Percentiles rank a stretch among this genome's conserved stretches.
Conservation (phyloP, 2,888 invertebrate species). For the Yponomeuta malinellus region DNA sequence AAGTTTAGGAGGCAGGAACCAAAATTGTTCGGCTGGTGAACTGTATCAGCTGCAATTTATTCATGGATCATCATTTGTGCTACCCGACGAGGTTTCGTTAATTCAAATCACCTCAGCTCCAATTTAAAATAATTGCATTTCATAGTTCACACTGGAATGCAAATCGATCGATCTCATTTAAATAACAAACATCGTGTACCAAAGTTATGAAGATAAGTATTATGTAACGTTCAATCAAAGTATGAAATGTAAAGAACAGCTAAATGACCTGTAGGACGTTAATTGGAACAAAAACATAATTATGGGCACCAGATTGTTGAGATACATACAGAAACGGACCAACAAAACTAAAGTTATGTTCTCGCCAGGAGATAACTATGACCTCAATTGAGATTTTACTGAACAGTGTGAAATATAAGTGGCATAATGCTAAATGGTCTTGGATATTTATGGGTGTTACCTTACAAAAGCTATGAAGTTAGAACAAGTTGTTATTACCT, state of each 20-base stretch:
- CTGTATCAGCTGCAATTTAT: constrained; percentile 2
- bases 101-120: constrained; percentile 11
- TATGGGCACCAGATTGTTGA: not conserved
- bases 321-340: not conserved
- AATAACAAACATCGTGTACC: not conserved
- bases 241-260: not conserved
- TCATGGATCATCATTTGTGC: not conserved
- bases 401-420: constrained; percentile 44
- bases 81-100: constrained; percentile 1
- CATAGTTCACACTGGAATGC: not conserved
- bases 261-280: constrained; percentile 24
- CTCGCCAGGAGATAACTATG: constrained; percentile 39
- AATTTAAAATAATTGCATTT: constrained; percentile 13
- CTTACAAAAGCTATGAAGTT: constrained; percentile 39
- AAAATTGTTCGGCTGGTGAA: constrained; percentile 6
- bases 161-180: not conserved
- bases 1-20: constrained; percentile 4
- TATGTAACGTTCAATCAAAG: not conserved
- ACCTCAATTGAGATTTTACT: constrained; percentile 50
- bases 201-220: not conserved
- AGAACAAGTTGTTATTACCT: constrained; percentile 52
- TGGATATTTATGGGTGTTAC: constrained; percentile 44
- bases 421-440: constrained; percentile 45
- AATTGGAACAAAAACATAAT: not conserved
- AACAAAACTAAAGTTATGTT: constrained; percentile 23